phyloP scores from a whole-genome alignment of 1,140 invertebrate genomes.

The Oncopeltus fasciatus region DNA sequence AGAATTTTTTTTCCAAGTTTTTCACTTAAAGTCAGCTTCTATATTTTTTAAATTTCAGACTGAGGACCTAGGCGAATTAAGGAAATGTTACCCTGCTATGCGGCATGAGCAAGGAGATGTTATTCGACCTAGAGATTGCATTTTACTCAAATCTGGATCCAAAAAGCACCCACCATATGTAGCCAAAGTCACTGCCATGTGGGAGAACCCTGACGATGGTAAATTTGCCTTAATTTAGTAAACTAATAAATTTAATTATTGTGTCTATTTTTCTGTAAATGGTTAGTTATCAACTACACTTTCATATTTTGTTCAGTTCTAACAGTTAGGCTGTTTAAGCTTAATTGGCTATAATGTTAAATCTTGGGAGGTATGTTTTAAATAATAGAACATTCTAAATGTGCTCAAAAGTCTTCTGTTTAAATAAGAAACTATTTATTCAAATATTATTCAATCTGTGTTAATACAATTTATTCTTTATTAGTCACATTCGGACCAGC shows the following conservation, averaged over 20 bases:
- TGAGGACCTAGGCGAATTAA: conserved; percentile 53
- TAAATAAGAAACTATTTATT: no score
- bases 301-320: background rate
- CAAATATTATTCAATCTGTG: no score
- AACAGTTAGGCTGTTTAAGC: no score
- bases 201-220: conserved; percentile 90
- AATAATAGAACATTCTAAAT: no score
- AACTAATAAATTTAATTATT: background rate
- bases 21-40: background rate
- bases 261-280: background rate
- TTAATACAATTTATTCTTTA: no score
- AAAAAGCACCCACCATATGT: conserved; percentile 83
- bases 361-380: no score
- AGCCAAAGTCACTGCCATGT: conserved; percentile 81
- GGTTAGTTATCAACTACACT: background rate
- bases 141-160: conserved; percentile 67
- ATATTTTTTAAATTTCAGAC: conserved; percentile 42
- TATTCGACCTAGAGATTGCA: conserved; percentile 74
- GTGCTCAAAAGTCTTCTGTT: no score
- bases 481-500: no score
- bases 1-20: no score
- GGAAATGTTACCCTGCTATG: conserved; percentile 80
- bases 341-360: no score
- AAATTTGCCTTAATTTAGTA: no score
- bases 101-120: conserved; percentile 70